Percentiles rank a stretch among this genome's conserved stretches.
phyloP scores from a whole-genome alignment of 2,888 invertebrate species.

The Pardosa pseudoannulata region DNA sequence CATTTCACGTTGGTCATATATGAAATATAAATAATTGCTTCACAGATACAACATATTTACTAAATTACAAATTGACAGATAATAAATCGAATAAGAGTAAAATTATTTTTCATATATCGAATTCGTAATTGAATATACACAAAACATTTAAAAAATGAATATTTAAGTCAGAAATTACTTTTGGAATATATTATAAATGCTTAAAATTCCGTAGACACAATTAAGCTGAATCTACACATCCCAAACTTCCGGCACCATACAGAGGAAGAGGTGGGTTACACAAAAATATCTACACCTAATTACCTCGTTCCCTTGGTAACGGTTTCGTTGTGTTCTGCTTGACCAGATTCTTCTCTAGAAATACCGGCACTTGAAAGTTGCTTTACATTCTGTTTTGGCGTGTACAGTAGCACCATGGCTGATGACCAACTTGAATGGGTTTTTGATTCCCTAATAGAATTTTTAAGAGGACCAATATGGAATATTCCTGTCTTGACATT shows the following conservation, averaged over 20 bases:
- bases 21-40: too few relatives aligned
- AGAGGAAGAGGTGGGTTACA: neutral
- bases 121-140: too few relatives aligned
- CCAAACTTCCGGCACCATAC: neutral
- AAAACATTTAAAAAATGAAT: too few relatives aligned
- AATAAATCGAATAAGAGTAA: too few relatives aligned
- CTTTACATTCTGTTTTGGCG: slow-evolving; percentile 16
- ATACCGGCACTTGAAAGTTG: neutral
- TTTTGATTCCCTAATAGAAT: slow-evolving; percentile 92
- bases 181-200: neutral
- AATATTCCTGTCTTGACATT: slow-evolving; percentile 93
- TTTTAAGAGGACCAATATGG: slow-evolving; percentile 94
- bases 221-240: neutral
- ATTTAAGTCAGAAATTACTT: neutral
- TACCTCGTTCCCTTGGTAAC: slow-evolving; percentile 61
- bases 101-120: too few relatives aligned
- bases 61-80: too few relatives aligned
- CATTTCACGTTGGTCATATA: too few relatives aligned
- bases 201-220: neutral
- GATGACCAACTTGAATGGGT: slow-evolving; percentile 83
- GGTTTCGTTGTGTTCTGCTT: slow-evolving; percentile 49
- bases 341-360: slow-evolving; percentile 35
- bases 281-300: slow-evolving; percentile 29
- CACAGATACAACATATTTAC: too few relatives aligned
- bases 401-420: slow-evolving; percentile 35